Conservation (phyloP, 1,140 invertebrate species). For the Nephila pilipes region DNA sequence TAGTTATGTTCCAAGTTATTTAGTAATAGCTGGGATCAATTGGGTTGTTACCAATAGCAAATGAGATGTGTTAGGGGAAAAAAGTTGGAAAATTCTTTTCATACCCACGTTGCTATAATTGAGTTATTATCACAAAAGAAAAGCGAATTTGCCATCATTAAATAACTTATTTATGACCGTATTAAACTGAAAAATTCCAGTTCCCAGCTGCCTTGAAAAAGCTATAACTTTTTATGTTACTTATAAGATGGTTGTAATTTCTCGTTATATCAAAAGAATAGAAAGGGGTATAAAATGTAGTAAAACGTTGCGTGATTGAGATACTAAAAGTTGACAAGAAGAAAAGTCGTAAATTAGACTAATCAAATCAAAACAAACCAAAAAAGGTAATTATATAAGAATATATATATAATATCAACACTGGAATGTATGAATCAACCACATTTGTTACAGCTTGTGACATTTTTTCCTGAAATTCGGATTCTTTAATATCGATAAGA, state of each 20-base stretch:
- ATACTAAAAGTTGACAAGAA: constrained; percentile 6
- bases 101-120: background rate
- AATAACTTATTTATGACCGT: constrained; percentile 7
- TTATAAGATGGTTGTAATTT: constrained; percentile 24
- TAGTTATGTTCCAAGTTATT: background rate
- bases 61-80: background rate
- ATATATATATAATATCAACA: background rate
- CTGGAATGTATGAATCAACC: background rate
- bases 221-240: constrained; percentile 20
- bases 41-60: background rate
- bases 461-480: too few relatives aligned
- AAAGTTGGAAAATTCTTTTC: background rate
- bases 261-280: constrained; percentile 20
- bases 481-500: too few relatives aligned
- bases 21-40: background rate
- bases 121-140: constrained; percentile 12
- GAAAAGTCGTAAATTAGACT: constrained; percentile 14
- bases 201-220: background rate
- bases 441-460: too few relatives aligned
- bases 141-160: constrained; percentile 22
- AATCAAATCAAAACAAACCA: background rate
- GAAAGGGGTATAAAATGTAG: background rate
- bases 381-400: background rate
- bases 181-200: constrained; percentile 41
- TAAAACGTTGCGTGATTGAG: constrained; percentile 10